A percentile compares a stretch with the other conserved stretches of the same genome.
Evolutionary conservation across 2,888 invertebrate genomes (phyloP).

Genomic region (Homarus gammarus): DNA sequence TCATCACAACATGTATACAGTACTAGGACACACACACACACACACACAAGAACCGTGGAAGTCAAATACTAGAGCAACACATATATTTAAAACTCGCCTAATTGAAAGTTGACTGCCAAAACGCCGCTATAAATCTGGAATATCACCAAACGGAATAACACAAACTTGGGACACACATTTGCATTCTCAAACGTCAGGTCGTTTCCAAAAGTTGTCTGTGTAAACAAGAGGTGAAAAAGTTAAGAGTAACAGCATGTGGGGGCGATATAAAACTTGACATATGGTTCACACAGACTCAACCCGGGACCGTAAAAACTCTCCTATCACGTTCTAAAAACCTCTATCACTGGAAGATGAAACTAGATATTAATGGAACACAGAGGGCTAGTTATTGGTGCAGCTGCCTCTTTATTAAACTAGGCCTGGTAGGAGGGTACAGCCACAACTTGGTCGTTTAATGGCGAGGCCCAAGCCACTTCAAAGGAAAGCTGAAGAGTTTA

Average conservation of each 20-base stretch:
- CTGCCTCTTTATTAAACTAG: background rate
- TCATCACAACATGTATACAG: too few relatives aligned
- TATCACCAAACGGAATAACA: conserved; percentile 1
- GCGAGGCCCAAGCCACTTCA: background rate
- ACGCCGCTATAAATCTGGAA: conserved; percentile 22
- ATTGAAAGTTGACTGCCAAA: conserved; percentile 26
- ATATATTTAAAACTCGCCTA: conserved; percentile 11
- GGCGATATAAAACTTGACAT: conserved; percentile 9
- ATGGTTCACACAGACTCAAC: too few relatives aligned
- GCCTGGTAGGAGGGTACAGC: background rate
- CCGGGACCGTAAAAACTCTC: too few relatives aligned
- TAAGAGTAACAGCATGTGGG: conserved; percentile 5
- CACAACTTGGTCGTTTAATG: background rate
- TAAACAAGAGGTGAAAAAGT: background rate
- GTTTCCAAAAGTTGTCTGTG: conserved; percentile 9
- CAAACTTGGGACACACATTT: background rate
- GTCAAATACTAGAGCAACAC: background rate
- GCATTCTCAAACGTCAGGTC: background rate
- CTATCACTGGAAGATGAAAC: too few relatives aligned
- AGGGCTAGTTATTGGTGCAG: too few relatives aligned
- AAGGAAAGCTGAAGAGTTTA: conserved; percentile 11
- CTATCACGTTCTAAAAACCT: too few relatives aligned
- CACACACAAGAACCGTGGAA: background rate
- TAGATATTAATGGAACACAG: too few relatives aligned
- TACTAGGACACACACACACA: background rate